Conservation (phyloP, 2,113 vertebrate species). For the Microtus montanus region DNA sequence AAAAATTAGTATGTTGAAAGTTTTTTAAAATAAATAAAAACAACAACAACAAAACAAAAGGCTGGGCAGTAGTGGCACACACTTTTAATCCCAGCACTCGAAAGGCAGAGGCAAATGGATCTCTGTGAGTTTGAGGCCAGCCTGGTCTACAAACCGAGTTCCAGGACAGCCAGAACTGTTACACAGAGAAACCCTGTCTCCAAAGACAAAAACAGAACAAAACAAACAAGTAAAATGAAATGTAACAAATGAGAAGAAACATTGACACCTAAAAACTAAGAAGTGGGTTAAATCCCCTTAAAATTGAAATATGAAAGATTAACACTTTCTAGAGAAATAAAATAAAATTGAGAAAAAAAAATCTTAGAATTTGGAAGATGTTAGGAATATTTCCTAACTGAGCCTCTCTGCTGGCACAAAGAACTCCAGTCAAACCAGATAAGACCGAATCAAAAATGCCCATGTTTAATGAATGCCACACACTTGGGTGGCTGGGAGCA, state of each 20-base stretch:
- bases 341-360: not conserved
- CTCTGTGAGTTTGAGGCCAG: not conserved
- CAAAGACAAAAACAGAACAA: not conserved
- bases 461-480: too few species aligned
- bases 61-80: not conserved
- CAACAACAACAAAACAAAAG: not conserved
- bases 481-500: too few species aligned
- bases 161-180: not conserved
- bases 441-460: too few species aligned
- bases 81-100: not conserved
- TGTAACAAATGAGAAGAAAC: constrained; percentile 20
- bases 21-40: not conserved
- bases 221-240: not conserved
- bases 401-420: too few species aligned
- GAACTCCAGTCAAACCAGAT: too few species aligned
- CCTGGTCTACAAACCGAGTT: not conserved
- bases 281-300: not conserved
- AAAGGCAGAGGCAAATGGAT: not conserved
- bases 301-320: constrained; percentile 27
- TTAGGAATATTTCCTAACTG: too few species aligned
- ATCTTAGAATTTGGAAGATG: constrained; percentile 11
- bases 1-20: constrained; percentile 5
- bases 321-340: not conserved
- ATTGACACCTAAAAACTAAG: constrained; percentile 5
- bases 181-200: not conserved